Percentiles rank a stretch among this genome's conserved stretches.
Conservation (phyloP, 2,888 invertebrate species). For the Azorinus chamasolen region DNA sequence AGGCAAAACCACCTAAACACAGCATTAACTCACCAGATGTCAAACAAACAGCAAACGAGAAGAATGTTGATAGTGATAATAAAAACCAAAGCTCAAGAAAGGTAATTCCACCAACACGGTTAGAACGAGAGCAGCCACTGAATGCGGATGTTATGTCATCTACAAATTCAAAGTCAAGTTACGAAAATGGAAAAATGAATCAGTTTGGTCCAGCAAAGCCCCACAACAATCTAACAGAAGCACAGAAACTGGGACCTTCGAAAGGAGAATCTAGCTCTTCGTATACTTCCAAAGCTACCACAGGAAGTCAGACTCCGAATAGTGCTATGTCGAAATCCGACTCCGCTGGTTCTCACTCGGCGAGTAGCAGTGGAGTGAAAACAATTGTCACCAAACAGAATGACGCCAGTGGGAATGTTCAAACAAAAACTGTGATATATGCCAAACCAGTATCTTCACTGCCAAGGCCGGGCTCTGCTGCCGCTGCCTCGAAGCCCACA, state of each 20-base stretch:
- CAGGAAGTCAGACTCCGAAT: constrained; percentile 51
- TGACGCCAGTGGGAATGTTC: constrained; percentile 21
- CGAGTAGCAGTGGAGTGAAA: constrained; percentile 12
- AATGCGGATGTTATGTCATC: constrained; percentile 24
- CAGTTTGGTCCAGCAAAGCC: constrained; percentile 55
- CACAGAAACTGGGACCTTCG: not conserved
- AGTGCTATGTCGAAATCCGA: constrained; percentile 33
- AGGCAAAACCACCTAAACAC: constrained; percentile 22
- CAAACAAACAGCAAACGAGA: no score
- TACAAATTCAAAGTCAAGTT: constrained; percentile 11
- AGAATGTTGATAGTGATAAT: not conserved
- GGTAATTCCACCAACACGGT: constrained; percentile 42
- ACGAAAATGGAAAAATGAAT: constrained; percentile 24
- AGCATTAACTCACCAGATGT: not conserved
- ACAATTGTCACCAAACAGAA: constrained; percentile 16
- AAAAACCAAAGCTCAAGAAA: constrained; percentile 25
- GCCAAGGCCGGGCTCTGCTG: constrained; percentile 66
- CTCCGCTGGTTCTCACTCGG: constrained; percentile 13
- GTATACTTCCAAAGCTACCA: constrained; percentile 42
- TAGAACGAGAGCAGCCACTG: constrained; percentile 55
- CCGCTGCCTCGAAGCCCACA: constrained; percentile 34
- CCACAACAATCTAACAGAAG: constrained; percentile 7
- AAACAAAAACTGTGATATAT: constrained; percentile 51
- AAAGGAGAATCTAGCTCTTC: constrained; percentile 6
- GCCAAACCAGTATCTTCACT: constrained; percentile 68